Evolutionary conservation across 2,888 invertebrate species (phyloP), one percentile per base, ranked within the genome.

Genomic region (Troilus luridus): DNA sequence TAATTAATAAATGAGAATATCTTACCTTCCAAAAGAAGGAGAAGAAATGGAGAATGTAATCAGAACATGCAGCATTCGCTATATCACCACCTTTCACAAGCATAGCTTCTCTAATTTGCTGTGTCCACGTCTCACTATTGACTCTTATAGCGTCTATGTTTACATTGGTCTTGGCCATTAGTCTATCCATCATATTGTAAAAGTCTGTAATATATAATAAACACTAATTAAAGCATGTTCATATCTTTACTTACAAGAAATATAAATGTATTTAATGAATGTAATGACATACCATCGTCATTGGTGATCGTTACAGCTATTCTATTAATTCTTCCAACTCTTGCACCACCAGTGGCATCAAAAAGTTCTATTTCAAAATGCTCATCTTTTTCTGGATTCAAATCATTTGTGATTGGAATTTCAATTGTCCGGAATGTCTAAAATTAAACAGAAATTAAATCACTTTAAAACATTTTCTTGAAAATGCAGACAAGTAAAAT

Each of bases 41-140:
- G 11, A 95, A 92, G 93, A 95, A 95, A 93, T 96, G 96, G 93
- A 95, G 93, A 60, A 95, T 92, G 93, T 95, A 96, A 93, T 96
- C 95, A n/a, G 93, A 85, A 85, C 94, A 93, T 17, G 95, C 94
- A 1, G 96, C 96, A 92, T 94, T 95, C 77, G 95, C 95, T 0
- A 95, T 92, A 93, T 96, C 95, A 6, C 96, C 96, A 5, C 95
- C 95, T 92, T 95, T 96, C 19, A 96, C 96, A 88, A 95, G 95
- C 94, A 94, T 93, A 8, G 95, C 95, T 90, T 95, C 94, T 90
- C 94, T 94, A 92, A 96, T 94, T 93, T 95, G 95, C 91, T 94
- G 94, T 19, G 94, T 93, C 94, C 95, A 95, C 0, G 95, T 94
- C 88, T 94, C 94, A 72, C 94, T 94, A 92, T 95, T 95, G 19